Evolutionary conservation across 2,113 vertebrate species (phyloP), one percentile per base, ranked within the genome.

Genomic region (Embiotoca jacksoni): DNA sequence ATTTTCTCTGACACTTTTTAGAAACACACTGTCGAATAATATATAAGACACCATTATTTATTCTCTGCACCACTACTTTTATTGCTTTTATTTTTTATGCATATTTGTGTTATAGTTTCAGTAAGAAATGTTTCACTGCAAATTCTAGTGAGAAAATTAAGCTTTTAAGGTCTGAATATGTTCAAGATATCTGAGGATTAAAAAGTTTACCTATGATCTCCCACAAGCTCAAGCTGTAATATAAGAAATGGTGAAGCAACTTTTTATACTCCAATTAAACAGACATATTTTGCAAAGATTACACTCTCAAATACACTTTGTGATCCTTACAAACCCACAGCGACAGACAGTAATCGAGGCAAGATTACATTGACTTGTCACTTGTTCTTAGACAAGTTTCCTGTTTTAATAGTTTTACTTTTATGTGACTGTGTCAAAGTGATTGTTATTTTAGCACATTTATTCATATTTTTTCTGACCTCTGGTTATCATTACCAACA

Each of bases 401-500:
- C 11, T 39, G 15, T 59, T 59, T 57, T 33, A 30, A 11, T 10
- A 54, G 52, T 61, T 23, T 23, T 23, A 23, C 3, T 39, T 54
- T 56, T 31, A 16, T 5, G 35, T 23, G 23, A 23, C 2, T 16
- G 30, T 59, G 41, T 57, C 11, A 23, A 52, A 5, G 39, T 23
- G 16, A 47, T 39, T 68, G 32, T 69, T 72, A 30, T 60, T 74
- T 39, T n/a, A 56, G 3, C 35, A 61, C 55, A 35, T 66, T 57
- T 49, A 23, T 32, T 7, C n/a, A 46, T 52, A 60, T 33, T 23
- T 23, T 23, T 23, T 54, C 36, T 50, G 30, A 76, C 77, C 56
- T 52, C 31, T 35, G 66, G 75, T 73, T 6, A 15, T 49, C 65
- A 70, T 77, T 83, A 69, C 23, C 75, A 71, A 64, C 54, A 53